These are phyloP conservation scores for Ganaspis sp. DNA, from an alignment of 1,140 invertebrate genomes.

Conservation along the genomic window DNA sequence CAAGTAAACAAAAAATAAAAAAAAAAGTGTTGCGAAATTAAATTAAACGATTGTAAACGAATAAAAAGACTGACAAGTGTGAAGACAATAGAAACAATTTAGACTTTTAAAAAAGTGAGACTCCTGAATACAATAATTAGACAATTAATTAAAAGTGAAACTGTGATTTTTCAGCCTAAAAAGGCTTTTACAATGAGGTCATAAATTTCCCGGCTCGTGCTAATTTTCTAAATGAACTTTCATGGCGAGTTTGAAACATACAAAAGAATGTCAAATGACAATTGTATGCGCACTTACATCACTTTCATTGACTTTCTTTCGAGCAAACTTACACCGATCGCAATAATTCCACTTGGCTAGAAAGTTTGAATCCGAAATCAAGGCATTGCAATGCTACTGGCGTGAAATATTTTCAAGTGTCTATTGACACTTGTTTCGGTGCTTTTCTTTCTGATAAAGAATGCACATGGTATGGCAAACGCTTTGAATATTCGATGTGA, in stretches of 20 bases:
- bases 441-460: conserved; percentile 50
- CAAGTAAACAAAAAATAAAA: neutral
- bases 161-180: neutral
- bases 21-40: neutral
- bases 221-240: conserved; percentile 29
- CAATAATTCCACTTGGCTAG: conserved; percentile 50
- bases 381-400: conserved; percentile 47
- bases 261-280: conserved; percentile 29
- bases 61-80: neutral
- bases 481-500: conserved; percentile 48
- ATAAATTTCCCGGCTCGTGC: neutral
- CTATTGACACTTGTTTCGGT: conserved; percentile 44
- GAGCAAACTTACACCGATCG: conserved; percentile 29
- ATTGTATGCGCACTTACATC: conserved; percentile 43
- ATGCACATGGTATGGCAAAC: neutral
- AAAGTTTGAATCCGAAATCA: conserved; percentile 58
- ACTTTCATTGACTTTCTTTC: conserved; percentile 64
- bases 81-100: neutral
- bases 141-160: neutral
- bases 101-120: no score
- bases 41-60: no score
- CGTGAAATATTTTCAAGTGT: conserved; percentile 41
- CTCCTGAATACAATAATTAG: neutral
- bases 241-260: neutral
- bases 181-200: neutral